phyloP scores from a whole-genome alignment of 2,888 invertebrate genomes.

The Corbicula japonica region DNA sequence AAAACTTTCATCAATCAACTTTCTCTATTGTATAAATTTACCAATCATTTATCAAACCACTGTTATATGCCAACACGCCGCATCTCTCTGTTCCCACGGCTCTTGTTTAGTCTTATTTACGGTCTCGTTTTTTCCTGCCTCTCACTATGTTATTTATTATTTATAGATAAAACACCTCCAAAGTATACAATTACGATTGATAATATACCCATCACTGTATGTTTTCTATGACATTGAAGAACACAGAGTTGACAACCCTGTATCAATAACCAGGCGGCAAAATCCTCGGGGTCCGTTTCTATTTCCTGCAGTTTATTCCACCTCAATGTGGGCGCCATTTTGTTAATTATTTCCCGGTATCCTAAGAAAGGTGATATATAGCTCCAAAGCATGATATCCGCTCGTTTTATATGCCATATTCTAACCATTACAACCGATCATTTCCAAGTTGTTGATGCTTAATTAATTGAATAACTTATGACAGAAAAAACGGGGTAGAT shows the following conservation, averaged over 20 bases:
- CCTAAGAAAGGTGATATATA: slow-evolving; percentile 21
- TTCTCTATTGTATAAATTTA: too few species aligned
- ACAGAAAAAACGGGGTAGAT: too few species aligned
- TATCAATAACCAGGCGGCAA: slow-evolving; percentile 29
- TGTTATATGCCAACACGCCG: too few species aligned
- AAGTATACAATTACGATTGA: slow-evolving; percentile 41
- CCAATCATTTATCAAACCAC: too few species aligned
- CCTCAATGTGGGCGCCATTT: slow-evolving; percentile 30
- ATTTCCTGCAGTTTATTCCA: slow-evolving; percentile 21
- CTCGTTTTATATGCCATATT: too few species aligned
- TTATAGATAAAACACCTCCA: slow-evolving; percentile 31
- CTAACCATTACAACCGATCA: too few species aligned
- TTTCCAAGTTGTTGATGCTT: too few species aligned
- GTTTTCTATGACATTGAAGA: neutral
- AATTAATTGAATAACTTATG: too few species aligned
- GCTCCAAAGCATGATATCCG: slow-evolving; percentile 17
- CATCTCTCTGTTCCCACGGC: too few species aligned
- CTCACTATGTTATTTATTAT: slow-evolving; percentile 47
- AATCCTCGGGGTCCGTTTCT: slow-evolving; percentile 35
- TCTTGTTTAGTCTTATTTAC: too few species aligned
- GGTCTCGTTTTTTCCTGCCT: too few species aligned
- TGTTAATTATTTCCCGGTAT: slow-evolving; percentile 38
- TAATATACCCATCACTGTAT: slow-evolving; percentile 26
- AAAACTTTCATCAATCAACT: too few species aligned
- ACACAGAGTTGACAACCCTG: neutral